These are phyloP conservation scores for Pseudotriccus pelzelni DNA, from an alignment of 2,797 vertebrate genomes.

Conservation along the genomic window DNA sequence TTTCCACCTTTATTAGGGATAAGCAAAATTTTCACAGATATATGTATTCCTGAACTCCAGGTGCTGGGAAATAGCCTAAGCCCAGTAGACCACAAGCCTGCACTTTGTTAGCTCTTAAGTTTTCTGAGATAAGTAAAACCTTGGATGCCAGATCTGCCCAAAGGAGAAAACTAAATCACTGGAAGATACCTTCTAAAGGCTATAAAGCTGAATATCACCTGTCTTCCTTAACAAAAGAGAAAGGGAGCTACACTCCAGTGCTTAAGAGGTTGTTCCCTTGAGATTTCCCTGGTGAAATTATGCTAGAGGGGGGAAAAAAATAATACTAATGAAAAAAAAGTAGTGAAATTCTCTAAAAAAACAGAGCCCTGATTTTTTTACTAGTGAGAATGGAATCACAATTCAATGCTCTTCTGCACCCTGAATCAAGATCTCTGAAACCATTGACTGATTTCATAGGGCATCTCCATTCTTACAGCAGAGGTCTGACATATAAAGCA, in stretches of 20 bases:
- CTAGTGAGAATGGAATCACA: not conserved
- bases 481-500: not conserved
- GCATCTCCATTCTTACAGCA: not conserved
- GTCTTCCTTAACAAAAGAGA: not conserved
- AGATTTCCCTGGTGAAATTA: not conserved
- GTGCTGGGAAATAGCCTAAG: not conserved
- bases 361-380: too few species aligned
- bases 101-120: not conserved
- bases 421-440: not conserved
- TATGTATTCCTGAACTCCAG: rapidly evolving
- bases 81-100: not conserved
- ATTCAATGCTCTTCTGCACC: not conserved
- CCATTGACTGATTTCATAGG: too few species aligned
- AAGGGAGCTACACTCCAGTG: not conserved
- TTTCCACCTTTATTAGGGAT: not conserved
- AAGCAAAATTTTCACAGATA: not conserved
- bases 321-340: too few species aligned
- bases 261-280: not conserved
- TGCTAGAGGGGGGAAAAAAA: rapidly evolving
- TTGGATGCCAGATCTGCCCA: not conserved
- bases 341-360: not conserved
- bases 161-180: not conserved
- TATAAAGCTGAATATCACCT: not conserved
- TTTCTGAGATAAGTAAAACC: not conserved
- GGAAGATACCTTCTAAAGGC: not conserved